A percentile compares a stretch with the other conserved stretches of the same genome.
These are phyloP conservation scores for Hirtodrosophila alboralis DNA, from an alignment of 2,888 invertebrate species.

Conservation along the genomic window DNA sequence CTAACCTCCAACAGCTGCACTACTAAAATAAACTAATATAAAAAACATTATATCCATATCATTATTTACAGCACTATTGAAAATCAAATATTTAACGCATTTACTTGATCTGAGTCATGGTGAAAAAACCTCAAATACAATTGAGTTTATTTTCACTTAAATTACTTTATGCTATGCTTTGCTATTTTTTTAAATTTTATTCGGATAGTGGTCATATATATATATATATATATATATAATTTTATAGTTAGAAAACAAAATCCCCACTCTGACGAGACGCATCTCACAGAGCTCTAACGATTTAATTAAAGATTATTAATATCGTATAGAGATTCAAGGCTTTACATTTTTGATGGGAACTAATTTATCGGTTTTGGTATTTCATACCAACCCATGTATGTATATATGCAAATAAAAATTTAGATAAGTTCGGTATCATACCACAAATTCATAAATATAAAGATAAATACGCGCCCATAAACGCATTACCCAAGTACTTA, in stretches of 20 bases:
- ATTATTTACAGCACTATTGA: slow-evolving; percentile 18
- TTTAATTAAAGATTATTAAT: slow-evolving; percentile 25
- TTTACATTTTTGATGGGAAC: not conserved
- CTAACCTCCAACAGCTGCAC: slow-evolving; percentile 12
- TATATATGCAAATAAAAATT: no score
- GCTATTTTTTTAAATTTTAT: slow-evolving; percentile 16
- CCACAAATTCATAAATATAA: slow-evolving; percentile 2
- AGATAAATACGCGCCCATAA: slow-evolving; percentile 19
- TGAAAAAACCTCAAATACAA: slow-evolving; percentile 30
- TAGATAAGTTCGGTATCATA: no score
- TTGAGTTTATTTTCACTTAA: slow-evolving; percentile 20
- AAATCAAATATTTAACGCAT: slow-evolving; percentile 33
- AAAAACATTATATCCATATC: slow-evolving; percentile 1
- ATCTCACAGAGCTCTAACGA: slow-evolving; percentile 38
- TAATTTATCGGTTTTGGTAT: slow-evolving; percentile 26
- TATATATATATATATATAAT: no score
- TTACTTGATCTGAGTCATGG: slow-evolving; percentile 66
- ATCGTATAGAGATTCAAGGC: slow-evolving; percentile 15
- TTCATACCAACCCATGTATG: slow-evolving; percentile 12
- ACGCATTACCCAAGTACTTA: slow-evolving; percentile 17
- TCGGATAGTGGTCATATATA: slow-evolving; percentile 6
- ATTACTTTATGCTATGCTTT: slow-evolving; percentile 27
- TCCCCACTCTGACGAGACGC: slow-evolving; percentile 34
- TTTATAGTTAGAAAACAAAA: slow-evolving; percentile 7
- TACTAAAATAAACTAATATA: slow-evolving; percentile 5